Conservation (phyloP, 2,113 vertebrate genomes). For the Lophotis ruficrista region DNA sequence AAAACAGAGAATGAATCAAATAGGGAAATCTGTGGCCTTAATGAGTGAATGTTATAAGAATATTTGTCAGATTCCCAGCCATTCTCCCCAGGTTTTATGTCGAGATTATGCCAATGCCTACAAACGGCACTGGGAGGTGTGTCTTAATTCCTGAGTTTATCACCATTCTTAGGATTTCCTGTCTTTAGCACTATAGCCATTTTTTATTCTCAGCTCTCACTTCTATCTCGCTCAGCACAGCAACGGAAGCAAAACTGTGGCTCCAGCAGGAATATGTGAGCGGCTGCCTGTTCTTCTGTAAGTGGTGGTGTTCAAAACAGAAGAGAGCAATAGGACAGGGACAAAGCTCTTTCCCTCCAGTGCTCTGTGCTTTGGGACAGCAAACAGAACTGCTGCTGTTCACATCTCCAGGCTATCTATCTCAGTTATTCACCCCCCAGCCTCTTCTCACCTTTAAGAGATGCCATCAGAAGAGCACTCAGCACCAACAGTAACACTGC, state of each 20-base stretch:
- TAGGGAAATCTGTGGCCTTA: background rate
- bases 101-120: background rate
- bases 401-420: background rate
- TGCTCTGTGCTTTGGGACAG: background rate
- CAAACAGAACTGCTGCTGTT: background rate
- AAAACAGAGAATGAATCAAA: background rate
- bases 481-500: too few species aligned
- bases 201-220: background rate
- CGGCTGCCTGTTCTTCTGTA: background rate
- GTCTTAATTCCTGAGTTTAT: background rate
- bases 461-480: background rate
- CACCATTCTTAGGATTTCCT: background rate
- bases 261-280: background rate
- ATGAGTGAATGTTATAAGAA: background rate
- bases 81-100: background rate
- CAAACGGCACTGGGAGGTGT: background rate
- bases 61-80: background rate
- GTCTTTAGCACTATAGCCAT: background rate
- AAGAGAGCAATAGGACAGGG: background rate
- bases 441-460: background rate
- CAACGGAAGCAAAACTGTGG: background rate
- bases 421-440: background rate
- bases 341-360: background rate
- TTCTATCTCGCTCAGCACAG: background rate
- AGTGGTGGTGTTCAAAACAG: background rate